Evolutionary conservation across 92 coral and sea anemone species (phyloP).

Genomic region (Zoanthus solanderi): DNA sequence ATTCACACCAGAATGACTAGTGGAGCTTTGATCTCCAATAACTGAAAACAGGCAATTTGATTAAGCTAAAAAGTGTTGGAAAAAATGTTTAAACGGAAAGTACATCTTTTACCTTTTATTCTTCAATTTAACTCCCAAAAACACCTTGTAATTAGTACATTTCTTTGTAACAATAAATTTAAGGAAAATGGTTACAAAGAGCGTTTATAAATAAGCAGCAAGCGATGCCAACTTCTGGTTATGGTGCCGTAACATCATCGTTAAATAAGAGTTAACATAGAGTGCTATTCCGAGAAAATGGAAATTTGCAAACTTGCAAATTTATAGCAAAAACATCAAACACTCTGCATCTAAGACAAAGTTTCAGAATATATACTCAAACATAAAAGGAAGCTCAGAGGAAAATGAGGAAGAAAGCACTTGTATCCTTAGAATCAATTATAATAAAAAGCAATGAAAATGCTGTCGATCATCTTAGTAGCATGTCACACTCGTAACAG

Average conservation of each 20-base stretch:
- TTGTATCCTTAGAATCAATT: constrained; percentile 26
- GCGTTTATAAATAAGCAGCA: constrained; percentile 9
- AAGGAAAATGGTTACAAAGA: neutral
- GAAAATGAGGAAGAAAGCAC: constrained; percentile 21
- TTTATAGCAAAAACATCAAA: no score
- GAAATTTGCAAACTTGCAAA: no score
- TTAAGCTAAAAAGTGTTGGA: constrained; percentile 6
- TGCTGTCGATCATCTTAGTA: constrained; percentile 27
- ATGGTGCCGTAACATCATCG: neutral
- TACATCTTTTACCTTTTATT: neutral
- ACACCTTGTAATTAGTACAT: neutral
- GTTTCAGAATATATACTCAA: neutral
- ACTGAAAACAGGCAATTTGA: constrained; percentile 20
- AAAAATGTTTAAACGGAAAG: neutral
- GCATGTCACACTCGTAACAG: constrained; percentile 19
- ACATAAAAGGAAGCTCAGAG: neutral
- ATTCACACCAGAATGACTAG: constrained; percentile 31
- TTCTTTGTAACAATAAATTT: neutral
- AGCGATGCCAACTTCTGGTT: neutral
- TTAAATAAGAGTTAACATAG: neutral
- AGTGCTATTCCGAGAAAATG: no score
- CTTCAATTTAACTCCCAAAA: neutral
- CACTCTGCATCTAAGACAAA: neutral
- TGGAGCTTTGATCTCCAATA: constrained; percentile 12
- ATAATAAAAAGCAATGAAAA: constrained; percentile 6